Percentiles rank a stretch among this genome's conserved stretches.
These are phyloP conservation scores for Apus apus DNA, from an alignment of 2,113 vertebrate genomes.

Conservation along the genomic window DNA sequence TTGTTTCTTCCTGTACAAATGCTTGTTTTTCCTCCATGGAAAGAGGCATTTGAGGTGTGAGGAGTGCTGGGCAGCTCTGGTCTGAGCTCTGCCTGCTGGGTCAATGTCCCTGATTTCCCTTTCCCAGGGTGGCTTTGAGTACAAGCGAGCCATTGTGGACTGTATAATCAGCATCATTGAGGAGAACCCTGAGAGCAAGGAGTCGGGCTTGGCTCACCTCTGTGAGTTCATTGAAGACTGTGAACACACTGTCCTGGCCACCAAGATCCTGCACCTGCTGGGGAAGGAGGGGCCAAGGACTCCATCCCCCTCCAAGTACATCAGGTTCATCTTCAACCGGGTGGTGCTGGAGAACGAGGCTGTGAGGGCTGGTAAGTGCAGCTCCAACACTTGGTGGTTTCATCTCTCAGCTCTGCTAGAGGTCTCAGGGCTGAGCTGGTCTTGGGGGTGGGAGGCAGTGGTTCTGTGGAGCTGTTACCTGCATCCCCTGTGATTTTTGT, in stretches of 20 bases:
- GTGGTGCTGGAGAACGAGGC: constrained; percentile 98
- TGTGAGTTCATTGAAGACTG: constrained; percentile 99
- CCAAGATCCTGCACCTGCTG: constrained; percentile 95
- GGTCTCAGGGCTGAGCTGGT: background rate
- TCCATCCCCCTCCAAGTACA: constrained; percentile 93
- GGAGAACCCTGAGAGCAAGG: constrained; percentile 96
- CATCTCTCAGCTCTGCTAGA: background rate
- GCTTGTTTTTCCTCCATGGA: rapidly evolving
- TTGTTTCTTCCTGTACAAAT: background rate
- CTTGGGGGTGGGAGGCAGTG: background rate
- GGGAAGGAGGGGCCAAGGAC: constrained; percentile 95
- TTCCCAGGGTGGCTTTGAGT: constrained; percentile 94
- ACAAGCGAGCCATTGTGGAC: constrained; percentile 97
- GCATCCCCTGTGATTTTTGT: background rate
- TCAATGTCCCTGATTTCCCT: background rate
- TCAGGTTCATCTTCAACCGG: constrained; percentile 98
- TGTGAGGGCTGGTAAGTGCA: constrained; percentile 89
- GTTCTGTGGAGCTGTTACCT: background rate
- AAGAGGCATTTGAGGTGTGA: background rate
- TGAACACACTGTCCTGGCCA: constrained; percentile 96
- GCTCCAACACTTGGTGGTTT: rapidly evolving
- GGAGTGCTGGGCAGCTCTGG: background rate
- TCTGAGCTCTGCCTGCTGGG: background rate
- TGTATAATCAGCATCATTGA: constrained; percentile 97
- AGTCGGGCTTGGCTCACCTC: constrained; percentile 92